Conservation (phyloP, 2,113 vertebrate species). For the Brachirus orientalis region DNA sequence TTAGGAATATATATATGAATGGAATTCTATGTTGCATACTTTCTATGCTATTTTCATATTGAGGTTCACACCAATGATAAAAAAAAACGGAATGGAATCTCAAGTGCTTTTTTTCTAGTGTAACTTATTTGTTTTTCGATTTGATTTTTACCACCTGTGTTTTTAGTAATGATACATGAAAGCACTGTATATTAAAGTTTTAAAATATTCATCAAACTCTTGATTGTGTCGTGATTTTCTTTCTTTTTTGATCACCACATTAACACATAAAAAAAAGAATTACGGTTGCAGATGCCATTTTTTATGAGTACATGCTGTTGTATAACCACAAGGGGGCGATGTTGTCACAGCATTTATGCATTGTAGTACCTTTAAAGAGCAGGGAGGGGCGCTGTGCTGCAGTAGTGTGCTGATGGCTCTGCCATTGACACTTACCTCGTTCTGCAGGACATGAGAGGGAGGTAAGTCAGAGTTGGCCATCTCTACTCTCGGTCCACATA, state of each 20-base stretch:
- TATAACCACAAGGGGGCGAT: too few species aligned
- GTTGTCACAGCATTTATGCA: too few species aligned
- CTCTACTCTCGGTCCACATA: background rate
- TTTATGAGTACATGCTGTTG: too few species aligned
- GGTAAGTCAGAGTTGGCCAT: background rate
- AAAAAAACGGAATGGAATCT: slow-evolving; percentile 73
- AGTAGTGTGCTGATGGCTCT: too few species aligned
- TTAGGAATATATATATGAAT: slow-evolving; percentile 67
- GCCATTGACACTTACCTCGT: too few species aligned
- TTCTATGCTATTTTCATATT: slow-evolving; percentile 86
- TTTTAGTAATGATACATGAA: slow-evolving; percentile 77
- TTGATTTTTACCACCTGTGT: slow-evolving; percentile 81
- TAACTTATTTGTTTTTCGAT: slow-evolving; percentile 84
- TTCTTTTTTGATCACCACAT: too few species aligned
- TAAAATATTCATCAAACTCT: slow-evolving; percentile 51
- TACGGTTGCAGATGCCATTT: too few species aligned
- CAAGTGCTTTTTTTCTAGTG: slow-evolving; percentile 83
- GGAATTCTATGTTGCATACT: slow-evolving; percentile 79
- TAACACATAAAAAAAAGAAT: too few species aligned
- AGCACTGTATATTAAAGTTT: slow-evolving; percentile 81
- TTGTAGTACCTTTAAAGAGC: too few species aligned
- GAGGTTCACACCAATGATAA: slow-evolving; percentile 81
- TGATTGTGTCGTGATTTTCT: background rate
- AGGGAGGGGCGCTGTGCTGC: too few species aligned
- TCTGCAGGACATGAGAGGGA: too few species aligned